Conservation (phyloP, 2,113 vertebrate species). For the Orthochromis malagaraziensis region DNA sequence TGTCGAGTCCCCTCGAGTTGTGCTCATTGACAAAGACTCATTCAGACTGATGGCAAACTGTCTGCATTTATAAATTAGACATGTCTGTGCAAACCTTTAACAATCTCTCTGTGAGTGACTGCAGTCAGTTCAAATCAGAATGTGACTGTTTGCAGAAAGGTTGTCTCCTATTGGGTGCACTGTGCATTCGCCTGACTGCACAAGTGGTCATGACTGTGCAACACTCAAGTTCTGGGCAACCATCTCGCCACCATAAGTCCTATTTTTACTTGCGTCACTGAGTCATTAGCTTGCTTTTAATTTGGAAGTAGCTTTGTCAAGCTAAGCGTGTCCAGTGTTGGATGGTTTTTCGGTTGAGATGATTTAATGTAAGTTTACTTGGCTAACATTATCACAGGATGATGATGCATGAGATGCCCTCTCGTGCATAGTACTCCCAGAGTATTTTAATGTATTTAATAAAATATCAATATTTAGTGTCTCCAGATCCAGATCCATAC, state of each 20-base stretch:
- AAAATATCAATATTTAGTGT: not conserved
- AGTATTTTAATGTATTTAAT: not conserved
- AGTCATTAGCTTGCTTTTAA: not conserved
- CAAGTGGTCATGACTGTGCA: not conserved
- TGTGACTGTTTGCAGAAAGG: not conserved
- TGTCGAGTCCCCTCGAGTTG: not conserved
- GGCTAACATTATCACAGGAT: not conserved
- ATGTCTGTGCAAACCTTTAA: not conserved
- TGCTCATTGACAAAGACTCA: not conserved
- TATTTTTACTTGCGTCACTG: not conserved
- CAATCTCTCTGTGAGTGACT: not conserved
- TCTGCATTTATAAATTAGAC: not conserved
- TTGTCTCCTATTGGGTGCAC: not conserved
- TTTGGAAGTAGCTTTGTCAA: not conserved
- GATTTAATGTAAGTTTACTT: not conserved
- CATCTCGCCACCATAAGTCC: not conserved
- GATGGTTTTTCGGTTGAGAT: not conserved
- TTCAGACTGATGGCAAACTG: not conserved
- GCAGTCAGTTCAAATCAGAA: not conserved
- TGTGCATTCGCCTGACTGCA: not conserved
- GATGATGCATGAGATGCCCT: not conserved
- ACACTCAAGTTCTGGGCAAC: not conserved
- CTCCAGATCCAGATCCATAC: not conserved
- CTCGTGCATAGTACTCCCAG: not conserved
- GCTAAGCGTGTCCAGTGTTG: not conserved